Base-by-base conservation (phyloP, 2,888 invertebrate genomes). In the Cephus sareptanus region DNA sequence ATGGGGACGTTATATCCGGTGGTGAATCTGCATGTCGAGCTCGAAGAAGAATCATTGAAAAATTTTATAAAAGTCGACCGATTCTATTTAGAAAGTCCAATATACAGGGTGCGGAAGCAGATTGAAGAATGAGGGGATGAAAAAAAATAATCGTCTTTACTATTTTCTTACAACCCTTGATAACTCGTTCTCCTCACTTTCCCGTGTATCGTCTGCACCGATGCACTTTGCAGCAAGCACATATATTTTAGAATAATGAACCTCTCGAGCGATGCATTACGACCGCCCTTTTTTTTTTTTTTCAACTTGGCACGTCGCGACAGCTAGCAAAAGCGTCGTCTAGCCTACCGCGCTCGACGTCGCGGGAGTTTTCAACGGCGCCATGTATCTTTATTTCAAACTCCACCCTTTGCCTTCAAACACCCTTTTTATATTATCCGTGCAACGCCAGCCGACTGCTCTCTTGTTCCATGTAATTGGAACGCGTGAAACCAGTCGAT, bases 351-450 rank as follows among this genome's bases (percentile, higher is more conserved):
- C 71, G 30, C 31, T 71, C 31, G 71, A 34, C 71, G 71, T 34
- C 31, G 30, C 31, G 71, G 71, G 30, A 34, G 71, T 34, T 71
- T 71, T 71, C 34, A 33, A 33, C 71, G 30, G 31, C 71, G 71
- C 71, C 9, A 70, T 23, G 34, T 81, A 79, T 81, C 77, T 78
- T 76, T 78, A 76, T 73, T 80, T 34, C 30, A 56, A 56, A 9
- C 56, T 37, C 23, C 76, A 73, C 71, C 37, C 73, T 76, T 76
- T 78, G 76, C 69, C 76, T 69, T 74, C 74, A 76, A 76, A 76
- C 79, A 76, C 37, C 69, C 76, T 76, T 73, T 76, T 79, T 76
- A 33, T 33, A 40, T 35, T 33, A 71, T 4, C 23, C 77, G 1
- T 70, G 34, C 30, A 70, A 71, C 71, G 31, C 11, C 23, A 31